phyloP scores from a whole-genome alignment of 2,888 invertebrate genomes.

The Drosophila helvetica region DNA sequence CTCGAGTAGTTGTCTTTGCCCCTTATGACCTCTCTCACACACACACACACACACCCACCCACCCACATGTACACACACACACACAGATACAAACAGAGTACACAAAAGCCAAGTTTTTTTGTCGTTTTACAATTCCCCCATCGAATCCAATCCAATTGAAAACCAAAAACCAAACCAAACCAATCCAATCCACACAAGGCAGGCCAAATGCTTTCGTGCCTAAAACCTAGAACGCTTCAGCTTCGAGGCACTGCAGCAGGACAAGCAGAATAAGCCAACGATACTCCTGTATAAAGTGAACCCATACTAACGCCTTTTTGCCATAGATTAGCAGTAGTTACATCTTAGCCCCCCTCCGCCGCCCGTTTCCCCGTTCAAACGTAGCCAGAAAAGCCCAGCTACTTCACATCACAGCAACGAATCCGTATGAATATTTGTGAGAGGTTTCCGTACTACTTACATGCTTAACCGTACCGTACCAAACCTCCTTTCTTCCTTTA shows the following conservation, averaged over 20 bases:
- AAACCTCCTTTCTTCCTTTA: constrained; percentile 2
- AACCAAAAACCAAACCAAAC: constrained; percentile 6
- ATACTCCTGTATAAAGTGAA: constrained; percentile 31
- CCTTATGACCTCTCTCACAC: constrained; percentile 21
- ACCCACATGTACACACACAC: constrained; percentile 11
- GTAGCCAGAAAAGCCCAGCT: constrained; percentile 64
- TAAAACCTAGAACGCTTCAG: constrained; percentile 59
- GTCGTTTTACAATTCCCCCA: constrained; percentile 40
- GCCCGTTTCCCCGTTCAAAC: constrained; percentile 10
- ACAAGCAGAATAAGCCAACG: constrained; percentile 42
- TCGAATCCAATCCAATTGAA: constrained; percentile 13
- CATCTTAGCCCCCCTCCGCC: constrained; percentile 17
- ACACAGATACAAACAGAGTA: constrained; percentile 37
- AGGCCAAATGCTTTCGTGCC: constrained; percentile 41
- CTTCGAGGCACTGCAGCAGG: constrained; percentile 64
- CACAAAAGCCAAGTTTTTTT: constrained; percentile 28
- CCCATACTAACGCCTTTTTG: constrained; percentile 43
- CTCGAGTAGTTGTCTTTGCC: constrained; percentile 42
- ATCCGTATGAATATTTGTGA: constrained; percentile 72
- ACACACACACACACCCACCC: constrained; percentile 17
- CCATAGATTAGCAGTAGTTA: constrained; percentile 29
- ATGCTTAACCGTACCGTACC: constrained; percentile 27
- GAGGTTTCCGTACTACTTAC: constrained; percentile 76
- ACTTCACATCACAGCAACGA: constrained; percentile 71
- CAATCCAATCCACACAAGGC: constrained; percentile 20